Evolutionary conservation across 1,140 invertebrate genomes (phyloP).

Genomic region (Heliconius hermathena): DNA sequence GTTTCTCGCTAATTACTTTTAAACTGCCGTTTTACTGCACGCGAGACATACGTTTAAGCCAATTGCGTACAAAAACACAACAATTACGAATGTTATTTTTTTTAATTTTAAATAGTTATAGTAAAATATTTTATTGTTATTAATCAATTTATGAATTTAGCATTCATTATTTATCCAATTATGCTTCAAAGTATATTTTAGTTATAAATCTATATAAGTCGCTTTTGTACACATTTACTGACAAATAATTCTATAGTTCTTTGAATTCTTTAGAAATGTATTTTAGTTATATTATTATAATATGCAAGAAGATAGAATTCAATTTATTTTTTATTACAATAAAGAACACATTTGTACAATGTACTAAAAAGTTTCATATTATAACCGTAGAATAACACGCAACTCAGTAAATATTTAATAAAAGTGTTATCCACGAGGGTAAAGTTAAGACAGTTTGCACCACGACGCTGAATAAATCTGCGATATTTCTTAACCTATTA

Average conservation of each 20-base stretch:
- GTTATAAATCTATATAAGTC: neutral
- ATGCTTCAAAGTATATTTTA: neutral
- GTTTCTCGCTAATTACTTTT: slow-evolving; percentile 61
- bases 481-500: slow-evolving; percentile 41
- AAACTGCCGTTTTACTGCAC: slow-evolving; percentile 55
- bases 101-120: neutral
- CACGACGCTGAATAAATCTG: slow-evolving; percentile 46
- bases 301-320: neutral
- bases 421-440: slow-evolving; percentile 46
- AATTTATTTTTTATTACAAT: neutral
- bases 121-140: neutral
- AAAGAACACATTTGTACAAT: slow-evolving; percentile 4
- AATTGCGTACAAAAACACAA: slow-evolving; percentile 43
- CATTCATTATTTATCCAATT: neutral
- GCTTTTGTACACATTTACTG: neutral
- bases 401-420: slow-evolving; percentile 50
- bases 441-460: slow-evolving; percentile 55
- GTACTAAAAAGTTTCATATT: slow-evolving; percentile 2
- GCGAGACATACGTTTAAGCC: slow-evolving; percentile 54
- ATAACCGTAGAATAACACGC: slow-evolving; percentile 13
- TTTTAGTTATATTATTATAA: neutral
- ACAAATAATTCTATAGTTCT: neutral
- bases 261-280: neutral
- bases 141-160: neutral
- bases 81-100: slow-evolving; percentile 34